A percentile compares a stretch with the other conserved stretches of the same genome.
Conservation (phyloP, 2,888 invertebrate species). For the Spilosoma lubricipeda region DNA sequence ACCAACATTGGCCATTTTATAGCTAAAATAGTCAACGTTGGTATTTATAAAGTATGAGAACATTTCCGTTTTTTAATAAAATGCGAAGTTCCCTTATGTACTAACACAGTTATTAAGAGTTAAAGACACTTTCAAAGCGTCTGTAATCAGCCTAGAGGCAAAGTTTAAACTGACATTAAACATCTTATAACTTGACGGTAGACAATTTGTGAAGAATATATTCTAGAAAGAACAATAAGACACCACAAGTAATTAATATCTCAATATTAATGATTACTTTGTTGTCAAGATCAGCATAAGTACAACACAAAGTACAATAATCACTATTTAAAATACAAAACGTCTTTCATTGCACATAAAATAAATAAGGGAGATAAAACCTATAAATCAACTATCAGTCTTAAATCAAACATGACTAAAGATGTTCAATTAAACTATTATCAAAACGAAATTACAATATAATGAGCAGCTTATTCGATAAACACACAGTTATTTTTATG, state of each 20-base stretch:
- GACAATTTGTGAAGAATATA: neutral
- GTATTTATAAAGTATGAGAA: neutral
- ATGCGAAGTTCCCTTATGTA: neutral
- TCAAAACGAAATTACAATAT: slow-evolving; percentile 43
- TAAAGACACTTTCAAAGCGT: slow-evolving; percentile 10
- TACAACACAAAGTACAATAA: slow-evolving; percentile 21
- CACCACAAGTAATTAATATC: neutral
- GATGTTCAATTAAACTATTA: slow-evolving; percentile 52
- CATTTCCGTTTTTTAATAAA: neutral
- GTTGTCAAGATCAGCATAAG: slow-evolving; percentile 30
- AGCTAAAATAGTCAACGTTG: neutral
- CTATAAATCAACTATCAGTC: slow-evolving; percentile 74
- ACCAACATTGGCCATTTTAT: neutral
- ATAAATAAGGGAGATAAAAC: slow-evolving; percentile 62
- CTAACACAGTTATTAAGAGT: slow-evolving; percentile 15
- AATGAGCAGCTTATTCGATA: slow-evolving; percentile 51
- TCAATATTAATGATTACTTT: neutral
- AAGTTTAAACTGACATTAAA: slow-evolving; percentile 28
- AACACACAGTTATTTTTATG: slow-evolving; percentile 27
- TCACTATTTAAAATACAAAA: slow-evolving; percentile 37
- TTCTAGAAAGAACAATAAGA: neutral
- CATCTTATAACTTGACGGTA: neutral
- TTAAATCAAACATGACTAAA: slow-evolving; percentile 71
- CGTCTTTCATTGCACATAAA: slow-evolving; percentile 58
- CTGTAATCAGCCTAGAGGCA: slow-evolving; percentile 8